Evolutionary conservation across 2,113 vertebrate species (phyloP).

Genomic region (Eolophus roseicapilla): DNA sequence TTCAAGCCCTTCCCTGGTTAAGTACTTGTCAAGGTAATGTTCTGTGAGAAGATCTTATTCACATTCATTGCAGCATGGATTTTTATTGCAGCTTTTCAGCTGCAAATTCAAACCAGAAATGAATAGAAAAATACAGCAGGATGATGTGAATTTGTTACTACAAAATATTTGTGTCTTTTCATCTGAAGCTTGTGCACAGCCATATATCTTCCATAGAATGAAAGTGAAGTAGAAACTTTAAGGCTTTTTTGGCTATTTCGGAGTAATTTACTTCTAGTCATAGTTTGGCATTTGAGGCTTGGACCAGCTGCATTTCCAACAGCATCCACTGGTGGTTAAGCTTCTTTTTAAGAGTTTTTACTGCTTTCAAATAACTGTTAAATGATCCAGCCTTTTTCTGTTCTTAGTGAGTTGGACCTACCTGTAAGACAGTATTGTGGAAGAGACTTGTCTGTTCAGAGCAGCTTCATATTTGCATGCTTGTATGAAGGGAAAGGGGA

Average conservation of each 20-base stretch:
- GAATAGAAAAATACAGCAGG: background rate
- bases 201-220: background rate
- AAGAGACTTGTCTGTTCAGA: background rate
- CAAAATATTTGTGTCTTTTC: background rate
- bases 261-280: background rate
- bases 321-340: background rate
- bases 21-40: background rate
- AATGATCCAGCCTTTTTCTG: background rate
- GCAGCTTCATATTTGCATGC: background rate
- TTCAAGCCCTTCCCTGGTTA: background rate
- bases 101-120: conserved; percentile 1
- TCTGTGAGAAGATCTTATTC: background rate
- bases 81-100: background rate
- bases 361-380: background rate
- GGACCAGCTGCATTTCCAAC: background rate
- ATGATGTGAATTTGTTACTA: background rate
- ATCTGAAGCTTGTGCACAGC: background rate
- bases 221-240: background rate
- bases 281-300: background rate
- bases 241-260: background rate
- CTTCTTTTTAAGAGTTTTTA: background rate
- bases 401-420: background rate
- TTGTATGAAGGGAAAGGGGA: background rate
- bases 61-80: background rate
- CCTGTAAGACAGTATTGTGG: background rate